phyloP scores from a whole-genome alignment of 2,113 vertebrate genomes.

The Lophochroa leadbeateri region DNA sequence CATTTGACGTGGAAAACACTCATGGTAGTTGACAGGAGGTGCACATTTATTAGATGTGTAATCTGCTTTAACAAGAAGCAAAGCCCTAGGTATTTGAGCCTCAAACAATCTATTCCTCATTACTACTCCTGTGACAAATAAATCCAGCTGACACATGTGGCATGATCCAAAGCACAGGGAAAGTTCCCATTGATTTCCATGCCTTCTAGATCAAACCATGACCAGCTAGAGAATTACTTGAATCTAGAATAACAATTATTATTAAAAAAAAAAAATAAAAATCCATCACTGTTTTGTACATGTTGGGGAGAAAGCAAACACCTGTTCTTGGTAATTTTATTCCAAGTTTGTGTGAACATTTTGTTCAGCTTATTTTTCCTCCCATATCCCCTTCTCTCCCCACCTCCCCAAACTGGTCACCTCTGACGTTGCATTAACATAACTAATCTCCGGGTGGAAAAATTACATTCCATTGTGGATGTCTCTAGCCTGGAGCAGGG shows the following conservation, averaged over 20 bases:
- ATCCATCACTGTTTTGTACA: not conserved
- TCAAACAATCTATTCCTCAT: not conserved
- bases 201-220: not conserved
- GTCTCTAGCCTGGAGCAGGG: not conserved
- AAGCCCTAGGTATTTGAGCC: not conserved
- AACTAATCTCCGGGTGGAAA: not conserved
- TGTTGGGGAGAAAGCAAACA: not conserved
- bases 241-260: not conserved
- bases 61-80: not conserved
- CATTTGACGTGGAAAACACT: not conserved
- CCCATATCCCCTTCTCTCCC: not conserved
- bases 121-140: not conserved
- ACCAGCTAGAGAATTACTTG: not conserved
- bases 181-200: not conserved
- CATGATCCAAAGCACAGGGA: not conserved
- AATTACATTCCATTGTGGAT: not conserved
- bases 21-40: not conserved
- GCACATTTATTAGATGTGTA: not conserved
- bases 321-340: not conserved
- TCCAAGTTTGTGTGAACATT: not conserved
- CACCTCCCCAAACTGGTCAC: not conserved
- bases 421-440: not conserved
- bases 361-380: slow-evolving; percentile 17
- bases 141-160: not conserved
- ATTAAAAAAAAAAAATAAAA: not conserved